Conservation (phyloP, 2,888 invertebrate genomes). For the Drosophila robusta region DNA sequence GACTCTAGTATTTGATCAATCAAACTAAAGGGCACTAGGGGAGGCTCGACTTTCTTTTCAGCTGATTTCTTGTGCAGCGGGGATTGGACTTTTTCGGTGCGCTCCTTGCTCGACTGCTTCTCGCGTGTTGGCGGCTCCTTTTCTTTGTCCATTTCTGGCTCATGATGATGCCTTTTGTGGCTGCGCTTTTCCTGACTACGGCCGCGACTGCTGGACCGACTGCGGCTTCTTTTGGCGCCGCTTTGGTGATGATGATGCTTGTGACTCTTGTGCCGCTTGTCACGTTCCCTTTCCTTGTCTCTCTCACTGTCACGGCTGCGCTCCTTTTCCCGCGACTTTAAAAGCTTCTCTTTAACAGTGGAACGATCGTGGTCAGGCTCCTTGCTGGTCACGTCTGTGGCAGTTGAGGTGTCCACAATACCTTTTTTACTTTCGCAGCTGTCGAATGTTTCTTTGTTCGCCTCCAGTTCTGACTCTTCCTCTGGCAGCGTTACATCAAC, state of each 20-base stretch:
- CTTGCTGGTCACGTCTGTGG: constrained; percentile 40
- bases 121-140: constrained; percentile 38
- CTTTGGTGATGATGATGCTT: constrained; percentile 74
- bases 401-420: constrained; percentile 14
- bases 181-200: constrained; percentile 77
- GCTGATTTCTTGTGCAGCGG: constrained; percentile 42
- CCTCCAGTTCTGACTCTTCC: constrained; percentile 80
- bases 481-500: constrained; percentile 88
- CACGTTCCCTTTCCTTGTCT: constrained; percentile 54
- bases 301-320: constrained; percentile 70
- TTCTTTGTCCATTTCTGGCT: constrained; percentile 54
- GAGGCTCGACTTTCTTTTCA: constrained; percentile 54
- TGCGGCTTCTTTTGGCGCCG: constrained; percentile 79
- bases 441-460: constrained; percentile 14
- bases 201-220: constrained; percentile 81
- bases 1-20: constrained; percentile 85
- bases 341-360: constrained; percentile 13
- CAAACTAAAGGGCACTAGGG: constrained; percentile 69
- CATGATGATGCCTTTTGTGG: constrained; percentile 68
- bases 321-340: constrained; percentile 46
- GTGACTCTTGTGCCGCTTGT: constrained; percentile 77
- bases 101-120: constrained; percentile 35
- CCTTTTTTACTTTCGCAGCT: constrained; percentile 24
- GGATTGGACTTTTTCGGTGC: constrained; percentile 29
- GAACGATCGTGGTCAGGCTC: constrained; percentile 39